Base-by-base conservation (phyloP, 2,888 invertebrate genomes). In the Busseola fusca region DNA sequence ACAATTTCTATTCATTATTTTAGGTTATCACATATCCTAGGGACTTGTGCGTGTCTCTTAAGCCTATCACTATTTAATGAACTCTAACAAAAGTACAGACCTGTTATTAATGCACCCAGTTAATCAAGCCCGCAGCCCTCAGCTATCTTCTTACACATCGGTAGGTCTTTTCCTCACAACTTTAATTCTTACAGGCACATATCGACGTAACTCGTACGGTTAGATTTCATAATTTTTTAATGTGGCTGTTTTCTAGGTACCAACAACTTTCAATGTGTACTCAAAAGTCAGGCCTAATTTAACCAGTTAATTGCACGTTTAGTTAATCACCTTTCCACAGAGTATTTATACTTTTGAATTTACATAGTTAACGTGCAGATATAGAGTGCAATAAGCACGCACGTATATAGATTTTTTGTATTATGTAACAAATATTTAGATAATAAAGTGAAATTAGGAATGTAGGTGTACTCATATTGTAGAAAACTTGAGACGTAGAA, bases 121-220 rank as follows among this genome's bases (percentile, higher is more conserved):
- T n/a, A n/a, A n/a, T n/a, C n/a, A n/a, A n/a, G n/a, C n/a, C n/a
- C n/a, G n/a, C n/a, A n/a, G n/a, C 58, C n/a, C 60, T 62, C 30
- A n/a, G 63, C 30, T 70, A 50, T 62, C 67, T 54, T 25, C 57
- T 57, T n/a, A 60, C 64, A 70, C 52, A 80, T 62, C 59, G n/a
- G 54, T 64, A 54, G 40, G 57, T 62, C 64, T 70, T 67, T 70
- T 60, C 56, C n/a, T 65, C 5, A 48, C n/a, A 59, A 63, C 54
- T 54, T 54, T 57, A 25, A 5, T 14, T 25, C 58, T 52, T 40
- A 27, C 21, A 27, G 25, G n/a, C 50, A 52, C 40, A 21, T 40
- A 64, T 69, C 21, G 30, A n/a, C 62, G 12, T 40, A 54, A 50
- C 27, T 37, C 30, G 30, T 65, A 62, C 25, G 27, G 14, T 34